Percentiles rank a stretch among this genome's conserved stretches.
phyloP scores from a whole-genome alignment of 2,888 invertebrate genomes.

The Sepioteuthis lessoniana region DNA sequence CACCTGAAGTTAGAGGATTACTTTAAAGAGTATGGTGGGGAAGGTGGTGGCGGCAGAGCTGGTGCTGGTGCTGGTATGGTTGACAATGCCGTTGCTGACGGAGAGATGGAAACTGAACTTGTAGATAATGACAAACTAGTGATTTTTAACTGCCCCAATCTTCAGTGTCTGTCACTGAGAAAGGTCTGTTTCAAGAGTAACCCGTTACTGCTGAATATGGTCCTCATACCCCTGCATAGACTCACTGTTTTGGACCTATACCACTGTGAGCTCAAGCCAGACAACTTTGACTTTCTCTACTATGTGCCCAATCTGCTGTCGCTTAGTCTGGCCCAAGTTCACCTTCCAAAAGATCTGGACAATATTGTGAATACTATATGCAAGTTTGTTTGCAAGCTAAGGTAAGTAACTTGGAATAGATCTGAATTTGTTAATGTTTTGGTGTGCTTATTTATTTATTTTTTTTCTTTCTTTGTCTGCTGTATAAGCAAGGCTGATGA shows the following conservation, averaged over 20 bases:
- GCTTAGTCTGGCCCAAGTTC: constrained; percentile 87
- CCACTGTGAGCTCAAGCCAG: constrained; percentile 77
- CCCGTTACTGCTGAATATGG: constrained; percentile 68
- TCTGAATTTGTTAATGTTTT: too few relatives aligned
- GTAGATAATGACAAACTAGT: constrained; percentile 48
- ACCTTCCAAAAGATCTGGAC: constrained; percentile 76
- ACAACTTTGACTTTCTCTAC: constrained; percentile 80
- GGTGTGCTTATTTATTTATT: too few relatives aligned
- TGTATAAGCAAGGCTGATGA: too few relatives aligned
- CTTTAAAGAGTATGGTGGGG: constrained; percentile 50
- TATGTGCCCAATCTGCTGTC: constrained; percentile 83
- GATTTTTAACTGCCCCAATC: constrained; percentile 54
- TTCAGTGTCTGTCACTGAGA: constrained; percentile 57
- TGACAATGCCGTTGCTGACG: constrained; percentile 2
- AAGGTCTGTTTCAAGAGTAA: constrained; percentile 55
- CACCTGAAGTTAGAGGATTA: constrained; percentile 11
- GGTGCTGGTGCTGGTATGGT: not conserved
- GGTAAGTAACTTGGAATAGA: constrained; percentile 72
- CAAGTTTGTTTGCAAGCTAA: constrained; percentile 76
- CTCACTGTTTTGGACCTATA: constrained; percentile 84
- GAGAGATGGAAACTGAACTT: constrained; percentile 34
- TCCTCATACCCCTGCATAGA: constrained; percentile 80
- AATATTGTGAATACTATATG: constrained; percentile 76
- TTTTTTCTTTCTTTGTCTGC: too few relatives aligned
- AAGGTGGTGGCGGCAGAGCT: not conserved